These are phyloP conservation scores for Suricata suricatta DNA, from an alignment of 2,113 vertebrate species.

Conservation along the genomic window DNA sequence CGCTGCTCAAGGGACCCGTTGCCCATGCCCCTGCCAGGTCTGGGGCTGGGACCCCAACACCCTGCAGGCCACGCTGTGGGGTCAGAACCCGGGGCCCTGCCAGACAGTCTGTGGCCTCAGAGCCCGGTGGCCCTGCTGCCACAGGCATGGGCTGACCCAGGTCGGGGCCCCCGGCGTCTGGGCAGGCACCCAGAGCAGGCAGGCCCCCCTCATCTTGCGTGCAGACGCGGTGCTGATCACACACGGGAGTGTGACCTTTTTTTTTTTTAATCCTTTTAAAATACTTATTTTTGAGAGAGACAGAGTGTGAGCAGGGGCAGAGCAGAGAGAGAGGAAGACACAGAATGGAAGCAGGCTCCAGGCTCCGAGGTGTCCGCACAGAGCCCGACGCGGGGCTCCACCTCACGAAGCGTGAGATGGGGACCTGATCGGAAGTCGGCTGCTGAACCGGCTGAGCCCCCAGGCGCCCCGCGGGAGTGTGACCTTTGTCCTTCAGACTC, in stretches of 20 bases:
- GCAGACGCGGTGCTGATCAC: background rate
- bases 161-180: background rate
- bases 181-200: background rate
- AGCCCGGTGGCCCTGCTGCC: rapidly evolving
- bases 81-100: background rate
- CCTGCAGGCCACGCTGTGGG: background rate
- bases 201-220: background rate
- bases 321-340: too few species aligned
- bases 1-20: background rate
- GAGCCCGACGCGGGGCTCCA: too few species aligned
- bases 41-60: background rate
- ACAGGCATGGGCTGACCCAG: rapidly evolving
- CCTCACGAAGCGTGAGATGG: rapidly evolving
- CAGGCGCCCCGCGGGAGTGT: too few species aligned
- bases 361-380: too few species aligned
- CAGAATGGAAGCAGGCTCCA: too few species aligned
- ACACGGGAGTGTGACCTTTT: too few species aligned
- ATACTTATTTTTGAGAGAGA: too few species aligned
- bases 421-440: too few species aligned
- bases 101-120: rapidly evolving
- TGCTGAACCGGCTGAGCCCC: too few species aligned
- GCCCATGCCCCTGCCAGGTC: too few species aligned
- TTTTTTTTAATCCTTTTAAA: too few species aligned
- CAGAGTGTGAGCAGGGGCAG: too few species aligned
- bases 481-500: background rate